Evolutionary conservation across 2,113 vertebrate species (phyloP).

Genomic region (Tenrec ecaudatus): DNA sequence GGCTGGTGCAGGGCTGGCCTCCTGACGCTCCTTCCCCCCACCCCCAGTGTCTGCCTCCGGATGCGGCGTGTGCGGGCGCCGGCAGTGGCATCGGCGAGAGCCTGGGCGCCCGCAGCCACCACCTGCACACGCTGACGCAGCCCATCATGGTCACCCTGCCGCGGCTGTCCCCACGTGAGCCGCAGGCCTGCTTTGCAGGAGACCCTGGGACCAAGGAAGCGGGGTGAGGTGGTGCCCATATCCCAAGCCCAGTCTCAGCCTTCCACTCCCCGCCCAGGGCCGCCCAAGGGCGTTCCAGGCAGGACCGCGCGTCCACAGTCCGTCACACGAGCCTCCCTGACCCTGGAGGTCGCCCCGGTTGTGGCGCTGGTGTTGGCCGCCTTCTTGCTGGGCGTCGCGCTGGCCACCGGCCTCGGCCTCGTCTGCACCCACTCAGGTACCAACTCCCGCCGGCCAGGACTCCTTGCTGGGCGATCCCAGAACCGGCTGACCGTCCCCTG

Average conservation of each 20-base stretch:
- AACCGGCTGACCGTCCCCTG: no score
- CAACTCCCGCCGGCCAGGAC: neutral
- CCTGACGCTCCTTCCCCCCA: neutral
- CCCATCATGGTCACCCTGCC: slow-evolving; percentile 77
- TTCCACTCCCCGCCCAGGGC: slow-evolving; percentile 37
- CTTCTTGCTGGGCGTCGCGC: slow-evolving; percentile 75
- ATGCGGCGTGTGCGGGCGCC: slow-evolving; percentile 36
- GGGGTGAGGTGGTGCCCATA: neutral
- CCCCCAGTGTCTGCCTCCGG: slow-evolving; percentile 70
- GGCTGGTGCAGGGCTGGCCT: neutral
- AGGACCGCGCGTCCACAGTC: neutral
- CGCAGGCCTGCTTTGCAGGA: neutral
- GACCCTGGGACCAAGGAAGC: neutral
- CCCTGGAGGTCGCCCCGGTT: slow-evolving; percentile 69
- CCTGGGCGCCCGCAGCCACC: neutral
- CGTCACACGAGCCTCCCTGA: neutral
- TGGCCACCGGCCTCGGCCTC: slow-evolving; percentile 69
- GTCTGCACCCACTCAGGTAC: slow-evolving; percentile 76
- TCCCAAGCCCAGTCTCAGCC: neutral
- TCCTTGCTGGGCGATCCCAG: neutral
- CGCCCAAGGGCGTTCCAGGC: slow-evolving; percentile 24
- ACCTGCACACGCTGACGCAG: slow-evolving; percentile 77
- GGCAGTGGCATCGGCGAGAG: neutral
- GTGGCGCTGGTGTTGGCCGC: slow-evolving; percentile 70
- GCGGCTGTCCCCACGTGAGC: slow-evolving; percentile 68